Evolutionary conservation across 2,888 invertebrate species (phyloP).

Genomic region (Gari tellinella): DNA sequence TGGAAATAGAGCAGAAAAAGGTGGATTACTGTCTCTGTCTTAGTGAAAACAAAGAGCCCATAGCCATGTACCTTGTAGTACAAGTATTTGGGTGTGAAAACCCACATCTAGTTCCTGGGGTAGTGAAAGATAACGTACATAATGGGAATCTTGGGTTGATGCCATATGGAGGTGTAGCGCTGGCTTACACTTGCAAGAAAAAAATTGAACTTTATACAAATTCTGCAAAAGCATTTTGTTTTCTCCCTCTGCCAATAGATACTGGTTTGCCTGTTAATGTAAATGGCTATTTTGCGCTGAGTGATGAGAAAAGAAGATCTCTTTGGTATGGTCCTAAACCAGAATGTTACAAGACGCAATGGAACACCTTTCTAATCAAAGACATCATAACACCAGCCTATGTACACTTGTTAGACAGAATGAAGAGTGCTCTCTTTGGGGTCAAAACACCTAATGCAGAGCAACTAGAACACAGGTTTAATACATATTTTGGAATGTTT

Average conservation of each 20-base stretch:
- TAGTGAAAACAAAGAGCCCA: background rate
- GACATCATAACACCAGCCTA: constrained; percentile 75
- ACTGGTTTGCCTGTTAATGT: constrained; percentile 74
- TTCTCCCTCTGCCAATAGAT: constrained; percentile 71
- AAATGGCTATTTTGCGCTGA: constrained; percentile 76
- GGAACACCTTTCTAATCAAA: constrained; percentile 74
- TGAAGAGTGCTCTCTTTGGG: constrained; percentile 20
- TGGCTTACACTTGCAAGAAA: constrained; percentile 8
- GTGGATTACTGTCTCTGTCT: background rate
- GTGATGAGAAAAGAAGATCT: constrained; percentile 70
- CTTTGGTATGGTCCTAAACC: constrained; percentile 68
- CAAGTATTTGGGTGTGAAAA: constrained; percentile 68
- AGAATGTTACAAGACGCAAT: constrained; percentile 45
- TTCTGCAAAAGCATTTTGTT: constrained; percentile 67
- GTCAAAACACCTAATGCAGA: too few species aligned
- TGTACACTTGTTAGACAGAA: constrained; percentile 46
- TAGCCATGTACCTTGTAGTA: constrained; percentile 51
- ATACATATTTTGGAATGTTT: too few species aligned
- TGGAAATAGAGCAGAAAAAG: constrained; percentile 1
- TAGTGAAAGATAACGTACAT: constrained; percentile 56
- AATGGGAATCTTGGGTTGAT: constrained; percentile 63
- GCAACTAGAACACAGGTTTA: too few species aligned
- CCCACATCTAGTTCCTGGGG: constrained; percentile 36
- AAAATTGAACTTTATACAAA: background rate
- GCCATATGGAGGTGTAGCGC: constrained; percentile 71